These are phyloP conservation scores for Aphaenogaster floridana DNA, from an alignment of 1,140 invertebrate species.

Conservation along the genomic window DNA sequence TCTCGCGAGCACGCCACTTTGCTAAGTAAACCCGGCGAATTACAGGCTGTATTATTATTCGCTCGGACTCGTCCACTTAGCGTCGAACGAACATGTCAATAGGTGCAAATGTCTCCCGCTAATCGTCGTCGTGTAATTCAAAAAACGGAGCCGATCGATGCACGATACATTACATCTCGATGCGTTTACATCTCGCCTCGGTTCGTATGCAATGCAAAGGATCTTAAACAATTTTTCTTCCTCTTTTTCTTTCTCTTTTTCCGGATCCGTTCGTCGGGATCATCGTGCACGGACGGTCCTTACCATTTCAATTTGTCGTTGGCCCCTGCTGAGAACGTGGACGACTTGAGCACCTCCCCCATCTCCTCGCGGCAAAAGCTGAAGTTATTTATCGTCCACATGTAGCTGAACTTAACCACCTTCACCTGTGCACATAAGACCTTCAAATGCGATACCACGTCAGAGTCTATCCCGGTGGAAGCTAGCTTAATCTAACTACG, in stretches of 20 bases:
- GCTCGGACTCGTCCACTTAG: not conserved
- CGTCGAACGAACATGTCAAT: constrained; percentile 30
- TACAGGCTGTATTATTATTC: not conserved
- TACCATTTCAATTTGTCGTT: constrained; percentile 99
- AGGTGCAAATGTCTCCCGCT: not conserved
- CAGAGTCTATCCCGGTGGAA: constrained; percentile 78
- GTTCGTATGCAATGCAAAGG: constrained; percentile 71
- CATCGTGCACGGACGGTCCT: constrained; percentile 73
- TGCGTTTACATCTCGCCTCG: not conserved
- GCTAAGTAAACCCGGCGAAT: not conserved
- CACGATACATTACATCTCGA: not conserved
- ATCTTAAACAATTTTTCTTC: constrained; percentile 66
- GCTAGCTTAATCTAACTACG: constrained; percentile 75
- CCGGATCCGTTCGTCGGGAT: not conserved
- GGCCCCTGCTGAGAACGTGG: constrained; percentile 99
- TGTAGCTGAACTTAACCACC: constrained; percentile 99
- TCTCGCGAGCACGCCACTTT: not conserved
- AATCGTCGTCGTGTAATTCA: constrained; percentile 30
- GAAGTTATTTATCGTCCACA: constrained; percentile 99
- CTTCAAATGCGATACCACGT: constrained; percentile 83
- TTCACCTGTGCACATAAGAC: constrained; percentile 94
- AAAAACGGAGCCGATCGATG: not conserved
- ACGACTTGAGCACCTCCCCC: constrained; percentile 99
- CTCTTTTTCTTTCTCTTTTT: not conserved
- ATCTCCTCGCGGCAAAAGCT: constrained; percentile 99